Evolutionary conservation across 2,113 vertebrate species (phyloP).

Genomic region (Ictidomys tridecemlineatus): DNA sequence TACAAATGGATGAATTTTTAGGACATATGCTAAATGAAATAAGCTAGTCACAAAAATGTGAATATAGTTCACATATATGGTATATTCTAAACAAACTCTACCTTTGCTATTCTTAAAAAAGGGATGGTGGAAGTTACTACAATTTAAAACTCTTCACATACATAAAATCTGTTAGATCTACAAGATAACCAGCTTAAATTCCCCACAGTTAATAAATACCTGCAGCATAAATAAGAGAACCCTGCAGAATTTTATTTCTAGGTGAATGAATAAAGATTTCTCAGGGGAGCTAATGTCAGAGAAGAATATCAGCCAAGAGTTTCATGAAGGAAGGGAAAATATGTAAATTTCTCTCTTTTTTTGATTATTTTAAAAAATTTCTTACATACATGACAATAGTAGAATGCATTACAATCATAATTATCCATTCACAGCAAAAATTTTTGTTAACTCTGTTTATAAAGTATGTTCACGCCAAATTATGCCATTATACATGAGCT

Average conservation of each 20-base stretch:
- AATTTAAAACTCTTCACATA: background rate
- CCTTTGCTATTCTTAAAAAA: background rate
- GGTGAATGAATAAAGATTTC: background rate
- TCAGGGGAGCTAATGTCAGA: background rate
- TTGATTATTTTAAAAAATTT: too few relatives aligned
- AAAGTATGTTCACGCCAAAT: too few relatives aligned
- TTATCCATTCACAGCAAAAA: too few relatives aligned
- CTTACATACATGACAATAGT: too few relatives aligned
- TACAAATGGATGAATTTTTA: too few relatives aligned
- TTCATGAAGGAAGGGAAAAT: background rate
- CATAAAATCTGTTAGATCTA: background rate
- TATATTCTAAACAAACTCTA: background rate
- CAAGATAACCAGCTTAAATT: background rate
- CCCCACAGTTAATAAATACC: background rate
- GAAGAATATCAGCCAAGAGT: background rate
- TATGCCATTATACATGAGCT: too few relatives aligned
- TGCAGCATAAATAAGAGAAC: background rate
- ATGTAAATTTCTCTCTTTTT: background rate
- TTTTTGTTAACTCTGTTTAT: too few relatives aligned
- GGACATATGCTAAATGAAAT: too few relatives aligned
- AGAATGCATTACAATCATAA: too few relatives aligned
- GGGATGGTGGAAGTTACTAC: background rate
- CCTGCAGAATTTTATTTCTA: background rate
- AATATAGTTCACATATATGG: too few relatives aligned
- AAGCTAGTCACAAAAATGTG: too few relatives aligned